Evolutionary conservation across 2,888 invertebrate genomes (phyloP).

Genomic region (Cremastobaeus sp.): DNA sequence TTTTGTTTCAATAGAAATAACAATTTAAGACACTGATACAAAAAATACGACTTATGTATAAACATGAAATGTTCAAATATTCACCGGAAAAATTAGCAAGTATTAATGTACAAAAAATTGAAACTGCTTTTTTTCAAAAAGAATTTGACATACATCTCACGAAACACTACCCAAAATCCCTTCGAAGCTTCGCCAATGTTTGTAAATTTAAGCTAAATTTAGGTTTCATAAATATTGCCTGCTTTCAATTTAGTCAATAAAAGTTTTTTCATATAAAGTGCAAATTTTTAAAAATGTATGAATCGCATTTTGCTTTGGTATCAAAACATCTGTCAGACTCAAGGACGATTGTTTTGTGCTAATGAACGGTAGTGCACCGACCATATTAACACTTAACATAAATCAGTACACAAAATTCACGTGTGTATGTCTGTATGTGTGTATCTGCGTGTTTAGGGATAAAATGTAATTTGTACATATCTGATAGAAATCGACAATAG

Average conservation of each 20-base stretch:
- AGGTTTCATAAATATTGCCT: too few relatives aligned
- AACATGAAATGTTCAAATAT: too few relatives aligned
- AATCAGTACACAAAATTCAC: conserved; percentile 54
- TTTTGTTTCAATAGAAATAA: too few relatives aligned
- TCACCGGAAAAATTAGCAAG: too few relatives aligned
- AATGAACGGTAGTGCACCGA: conserved; percentile 53
- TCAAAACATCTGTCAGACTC: conserved; percentile 28
- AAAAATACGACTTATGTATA: too few relatives aligned
- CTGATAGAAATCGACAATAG: conserved; percentile 56
- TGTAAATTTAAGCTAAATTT: too few relatives aligned
- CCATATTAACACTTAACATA: conserved; percentile 55
- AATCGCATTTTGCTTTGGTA: too few relatives aligned
- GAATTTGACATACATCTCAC: too few relatives aligned
- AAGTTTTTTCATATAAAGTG: too few relatives aligned
- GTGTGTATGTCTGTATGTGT: conserved; percentile 42
- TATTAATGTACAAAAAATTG: too few relatives aligned
- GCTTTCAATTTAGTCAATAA: too few relatives aligned
- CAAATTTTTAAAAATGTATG: conserved; percentile 5
- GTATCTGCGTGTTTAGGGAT: conserved; percentile 37
- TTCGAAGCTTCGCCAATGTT: conserved; percentile 21
- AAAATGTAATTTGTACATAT: conserved; percentile 61
- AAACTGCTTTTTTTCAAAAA: too few relatives aligned
- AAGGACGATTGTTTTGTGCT: conserved; percentile 41
- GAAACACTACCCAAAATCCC: conserved; percentile 18
- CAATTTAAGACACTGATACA: conserved; percentile 2